Conservation (phyloP, 1,140 invertebrate genomes). For the Rhizoglyphus robini region DNA sequence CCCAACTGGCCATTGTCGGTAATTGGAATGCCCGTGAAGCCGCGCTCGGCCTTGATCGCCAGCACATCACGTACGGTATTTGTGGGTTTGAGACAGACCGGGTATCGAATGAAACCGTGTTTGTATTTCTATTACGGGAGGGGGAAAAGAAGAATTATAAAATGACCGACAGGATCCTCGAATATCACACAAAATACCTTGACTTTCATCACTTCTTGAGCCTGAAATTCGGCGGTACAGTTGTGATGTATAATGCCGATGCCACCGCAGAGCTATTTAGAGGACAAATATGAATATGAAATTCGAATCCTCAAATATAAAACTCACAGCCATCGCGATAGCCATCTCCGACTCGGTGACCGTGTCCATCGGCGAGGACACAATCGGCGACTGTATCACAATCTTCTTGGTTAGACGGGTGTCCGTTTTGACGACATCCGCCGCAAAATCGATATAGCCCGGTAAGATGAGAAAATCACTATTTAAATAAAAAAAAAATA, state of each 20-base stretch:
- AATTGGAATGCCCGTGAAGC: constrained; percentile 91
- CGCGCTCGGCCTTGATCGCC: constrained; percentile 68
- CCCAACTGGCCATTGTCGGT: constrained; percentile 85
- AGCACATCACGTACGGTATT: constrained; percentile 73
- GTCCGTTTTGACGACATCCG: constrained; percentile 54
- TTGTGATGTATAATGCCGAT: constrained; percentile 99
- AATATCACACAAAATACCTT: no score
- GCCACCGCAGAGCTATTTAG: constrained; percentile 67
- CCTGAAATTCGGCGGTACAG: constrained; percentile 85
- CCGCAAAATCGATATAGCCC: constrained; percentile 89
- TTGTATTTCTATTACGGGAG: constrained; percentile 54
- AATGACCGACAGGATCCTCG: no score
- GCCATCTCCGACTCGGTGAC: constrained; percentile 98
- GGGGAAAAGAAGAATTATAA: no score
- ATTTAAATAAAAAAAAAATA: constrained; percentile 26
- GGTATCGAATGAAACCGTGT: constrained; percentile 92
- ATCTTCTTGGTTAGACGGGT: constrained; percentile 65
- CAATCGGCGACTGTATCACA: constrained; percentile 70
- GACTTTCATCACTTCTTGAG: constrained; percentile 90
- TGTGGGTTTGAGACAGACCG: constrained; percentile 72
- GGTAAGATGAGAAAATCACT: constrained; percentile 89
- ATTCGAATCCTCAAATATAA: not conserved
- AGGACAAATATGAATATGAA: constrained; percentile 5
- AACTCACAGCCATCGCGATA: constrained; percentile 70
- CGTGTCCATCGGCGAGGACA: constrained; percentile 97